Evolutionary conservation across 53 echinoderm and acorn worm genomes (phyloP).

Genomic region (Actinopyga echinites): DNA sequence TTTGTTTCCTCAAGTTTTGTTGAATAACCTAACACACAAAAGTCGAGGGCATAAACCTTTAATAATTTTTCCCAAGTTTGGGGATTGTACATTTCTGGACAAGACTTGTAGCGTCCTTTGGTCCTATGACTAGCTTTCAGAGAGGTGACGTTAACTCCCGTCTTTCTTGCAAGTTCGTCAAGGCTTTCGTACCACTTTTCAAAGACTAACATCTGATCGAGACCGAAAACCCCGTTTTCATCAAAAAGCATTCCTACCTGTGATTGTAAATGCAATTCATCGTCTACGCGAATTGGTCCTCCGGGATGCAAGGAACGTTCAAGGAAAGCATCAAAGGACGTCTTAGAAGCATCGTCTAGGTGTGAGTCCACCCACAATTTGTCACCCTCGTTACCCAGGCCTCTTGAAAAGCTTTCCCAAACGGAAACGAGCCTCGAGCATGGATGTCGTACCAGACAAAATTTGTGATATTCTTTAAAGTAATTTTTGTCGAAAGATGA

Average conservation of each 20-base stretch:
- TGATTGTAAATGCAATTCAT: not conserved
- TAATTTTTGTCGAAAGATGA: not conserved
- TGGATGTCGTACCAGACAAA: conserved; percentile 26
- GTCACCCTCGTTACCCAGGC: conserved; percentile 16
- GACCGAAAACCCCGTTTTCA: not conserved
- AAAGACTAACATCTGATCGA: conserved; percentile 11
- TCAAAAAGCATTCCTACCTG: conserved; percentile 22
- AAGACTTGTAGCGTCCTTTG: not conserved
- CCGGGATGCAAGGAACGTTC: not conserved
- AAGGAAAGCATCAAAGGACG: not conserved
- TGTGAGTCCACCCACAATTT: not conserved
- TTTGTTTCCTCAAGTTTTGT: not conserved
- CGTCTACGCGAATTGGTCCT: not conserved
- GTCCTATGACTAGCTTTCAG: not conserved
- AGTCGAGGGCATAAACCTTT: not conserved
- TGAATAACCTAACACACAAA: conserved; percentile 11
- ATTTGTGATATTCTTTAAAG: not conserved
- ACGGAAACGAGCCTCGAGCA: conserved; percentile 13
- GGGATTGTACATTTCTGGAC: conserved; percentile 1
- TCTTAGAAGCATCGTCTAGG: not conserved
- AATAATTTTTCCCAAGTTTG: not conserved
- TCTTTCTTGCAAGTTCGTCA: not conserved
- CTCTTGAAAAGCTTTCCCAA: not conserved
- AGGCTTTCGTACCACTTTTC: conserved; percentile 16
- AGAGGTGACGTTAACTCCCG: not conserved